Evolutionary conservation across 2,113 vertebrate species (phyloP), one percentile per base, ranked within the genome.

Genomic region (Laticauda colubrina): DNA sequence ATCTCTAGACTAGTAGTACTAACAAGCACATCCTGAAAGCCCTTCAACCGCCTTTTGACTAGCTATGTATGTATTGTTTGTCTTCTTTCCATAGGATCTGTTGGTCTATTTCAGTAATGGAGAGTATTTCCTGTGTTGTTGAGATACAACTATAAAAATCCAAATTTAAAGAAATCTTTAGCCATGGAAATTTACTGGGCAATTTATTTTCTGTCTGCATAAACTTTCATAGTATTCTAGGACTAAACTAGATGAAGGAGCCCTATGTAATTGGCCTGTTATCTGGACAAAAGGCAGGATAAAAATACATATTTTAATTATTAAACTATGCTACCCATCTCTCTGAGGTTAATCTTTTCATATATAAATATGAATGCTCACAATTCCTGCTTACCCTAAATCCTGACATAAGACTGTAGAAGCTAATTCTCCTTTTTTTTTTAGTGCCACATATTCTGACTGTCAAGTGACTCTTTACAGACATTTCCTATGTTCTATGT

Each of bases 331-430:
- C 57, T 59, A 59, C 23, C 24, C 57, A 61, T 61, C 24, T 61
- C 24, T 61, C 23, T 61, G 23, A 61, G 8, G 9, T 10, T 9
- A 61, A 24, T 61, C 59, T n/a, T 61, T 61, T 61, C 8, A 59
- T 59, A 69, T n/a, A 69, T 69, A 69, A 69, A n/a, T n/a, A 69
- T 69, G 29, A 69, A 69, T 11, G 26, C 15, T n/a, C 15, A n/a
- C 87, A 88, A 20, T 11, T 29, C 0, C 89, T 90, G 93, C 86
- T 15, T 15, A 23, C 93, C 92, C 53, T n/a, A 94, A 81, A 59
- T 8, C 4, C 39, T 55, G 0, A 0, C 12, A 20, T 14, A 64
- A n/a, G 61, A 29, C 8, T 39, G 55, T 14, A 59, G 54, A 94
- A 92, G 8, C 29, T 15, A 24, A 55, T 55, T 14, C 87, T 2